phyloP scores from a whole-genome alignment of 2,797 vertebrate genomes.

The Otus scops region DNA sequence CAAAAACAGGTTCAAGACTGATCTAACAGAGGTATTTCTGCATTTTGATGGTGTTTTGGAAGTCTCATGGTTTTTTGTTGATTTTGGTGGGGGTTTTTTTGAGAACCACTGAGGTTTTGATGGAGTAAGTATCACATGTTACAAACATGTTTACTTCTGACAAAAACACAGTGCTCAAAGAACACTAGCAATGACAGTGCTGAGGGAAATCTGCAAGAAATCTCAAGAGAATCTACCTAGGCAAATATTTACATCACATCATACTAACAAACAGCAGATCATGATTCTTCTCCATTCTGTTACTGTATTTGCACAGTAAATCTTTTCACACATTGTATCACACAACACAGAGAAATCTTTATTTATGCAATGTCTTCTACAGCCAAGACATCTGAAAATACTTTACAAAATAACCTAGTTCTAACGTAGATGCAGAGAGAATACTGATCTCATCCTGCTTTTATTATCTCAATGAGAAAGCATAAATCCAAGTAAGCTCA shows the following conservation, averaged over 20 bases:
- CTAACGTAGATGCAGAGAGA: conserved; percentile 37
- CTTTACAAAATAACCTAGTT: conserved; percentile 49
- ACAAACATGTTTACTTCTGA: not conserved
- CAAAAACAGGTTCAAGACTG: not conserved
- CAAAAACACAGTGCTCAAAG: not conserved
- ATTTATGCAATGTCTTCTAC: conserved; percentile 46
- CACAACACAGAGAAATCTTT: conserved; percentile 29
- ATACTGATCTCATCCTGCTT: conserved; percentile 53
- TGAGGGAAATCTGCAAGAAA: conserved; percentile 6
- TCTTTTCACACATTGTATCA: conserved; percentile 2
- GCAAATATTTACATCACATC: conserved; percentile 37
- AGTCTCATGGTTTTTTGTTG: not conserved
- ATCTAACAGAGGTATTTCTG: not conserved
- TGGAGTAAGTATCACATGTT: not conserved
- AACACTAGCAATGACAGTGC: not conserved
- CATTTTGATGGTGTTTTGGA: not conserved
- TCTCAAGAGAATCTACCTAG: conserved; percentile 17
- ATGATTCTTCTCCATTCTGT: conserved; percentile 30
- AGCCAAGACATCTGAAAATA: conserved; percentile 45
- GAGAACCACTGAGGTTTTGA: not conserved
- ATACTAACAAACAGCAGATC: conserved; percentile 38
- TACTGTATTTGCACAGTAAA: conserved; percentile 58
- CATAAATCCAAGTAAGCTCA: conserved; percentile 28
- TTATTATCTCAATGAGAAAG: conserved; percentile 40
- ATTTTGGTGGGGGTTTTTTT: not conserved